Conservation (phyloP, 2,797 vertebrate species). For the Chaetodon trifasciatus region DNA sequence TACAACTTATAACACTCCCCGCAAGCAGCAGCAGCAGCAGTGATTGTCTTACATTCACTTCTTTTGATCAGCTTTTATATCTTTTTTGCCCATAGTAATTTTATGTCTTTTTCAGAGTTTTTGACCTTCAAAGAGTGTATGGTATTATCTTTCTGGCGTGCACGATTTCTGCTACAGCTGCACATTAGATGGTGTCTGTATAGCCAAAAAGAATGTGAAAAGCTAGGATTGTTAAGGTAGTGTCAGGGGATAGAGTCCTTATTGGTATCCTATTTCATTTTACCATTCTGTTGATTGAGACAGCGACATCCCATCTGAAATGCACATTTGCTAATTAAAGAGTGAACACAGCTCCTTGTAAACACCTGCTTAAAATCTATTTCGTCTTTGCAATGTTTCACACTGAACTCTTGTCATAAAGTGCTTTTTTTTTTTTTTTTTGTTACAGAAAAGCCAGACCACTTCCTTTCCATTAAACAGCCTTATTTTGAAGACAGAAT, state of each 20-base stretch:
- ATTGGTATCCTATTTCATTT: not conserved
- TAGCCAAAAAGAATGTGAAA: not conserved
- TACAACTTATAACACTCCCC: constrained; percentile 42
- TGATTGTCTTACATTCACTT: constrained; percentile 33
- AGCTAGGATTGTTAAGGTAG: not conserved
- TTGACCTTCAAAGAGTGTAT: constrained; percentile 23
- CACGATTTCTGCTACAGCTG: not conserved
- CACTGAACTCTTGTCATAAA: not conserved
- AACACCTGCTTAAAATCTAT: not conserved
- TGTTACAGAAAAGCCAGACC: not conserved
- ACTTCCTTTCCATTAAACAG: not conserved
- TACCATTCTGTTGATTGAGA: not conserved
- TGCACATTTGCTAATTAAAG: not conserved
- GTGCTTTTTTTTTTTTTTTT: not conserved
- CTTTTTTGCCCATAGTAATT: not conserved
- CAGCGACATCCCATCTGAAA: not conserved
- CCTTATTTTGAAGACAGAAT: not conserved
- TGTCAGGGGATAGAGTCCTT: not conserved
- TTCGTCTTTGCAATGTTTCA: not conserved
- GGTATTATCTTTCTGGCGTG: constrained; percentile 11
- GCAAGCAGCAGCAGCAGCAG: constrained; percentile 36
- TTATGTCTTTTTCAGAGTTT: constrained; percentile 20
- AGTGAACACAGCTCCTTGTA: not conserved
- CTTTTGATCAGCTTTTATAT: constrained; percentile 35
- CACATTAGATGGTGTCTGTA: not conserved